A percentile compares a stretch with the other conserved stretches of the same genome.
These are phyloP conservation scores for Lineus longissimus DNA, from an alignment of 1,140 invertebrate genomes.

Conservation along the genomic window DNA sequence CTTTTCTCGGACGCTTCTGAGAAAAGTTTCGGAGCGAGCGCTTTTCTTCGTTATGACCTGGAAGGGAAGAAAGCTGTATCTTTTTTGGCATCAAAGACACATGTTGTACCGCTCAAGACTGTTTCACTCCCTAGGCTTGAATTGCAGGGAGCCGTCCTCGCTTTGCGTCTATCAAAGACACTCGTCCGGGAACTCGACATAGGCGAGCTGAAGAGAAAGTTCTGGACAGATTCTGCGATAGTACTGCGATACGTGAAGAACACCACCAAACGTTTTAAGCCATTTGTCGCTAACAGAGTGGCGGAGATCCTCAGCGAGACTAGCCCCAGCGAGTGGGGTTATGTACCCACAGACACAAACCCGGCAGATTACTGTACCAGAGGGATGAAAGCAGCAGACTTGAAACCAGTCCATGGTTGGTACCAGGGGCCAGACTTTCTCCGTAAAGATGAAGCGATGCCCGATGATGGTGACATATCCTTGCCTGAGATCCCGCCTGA, in stretches of 20 bases:
- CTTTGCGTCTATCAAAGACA: background rate
- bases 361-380: background rate
- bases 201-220: background rate
- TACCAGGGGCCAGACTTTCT: background rate
- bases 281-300: constrained; percentile 2
- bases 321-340: background rate
- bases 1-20: constrained; percentile 2
- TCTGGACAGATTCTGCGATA: background rate
- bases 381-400: background rate
- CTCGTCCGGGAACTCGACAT: background rate
- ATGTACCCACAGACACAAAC: background rate
- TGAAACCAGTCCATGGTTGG: background rate
- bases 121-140: background rate
- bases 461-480: too few relatives aligned
- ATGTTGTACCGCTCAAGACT: background rate
- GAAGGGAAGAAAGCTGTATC: too few relatives aligned
- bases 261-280: constrained; percentile 4
- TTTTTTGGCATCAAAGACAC: background rate
- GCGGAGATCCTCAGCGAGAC: background rate
- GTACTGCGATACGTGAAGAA: background rate
- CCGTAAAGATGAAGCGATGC: too few relatives aligned
- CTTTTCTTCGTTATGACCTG: background rate
- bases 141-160: background rate
- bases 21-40: constrained; percentile 10
- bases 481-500: too few relatives aligned